A percentile compares a stretch with the other conserved stretches of the same genome.
Conservation (phyloP, 2,797 vertebrate genomes). For the Salarias fasciatus region DNA sequence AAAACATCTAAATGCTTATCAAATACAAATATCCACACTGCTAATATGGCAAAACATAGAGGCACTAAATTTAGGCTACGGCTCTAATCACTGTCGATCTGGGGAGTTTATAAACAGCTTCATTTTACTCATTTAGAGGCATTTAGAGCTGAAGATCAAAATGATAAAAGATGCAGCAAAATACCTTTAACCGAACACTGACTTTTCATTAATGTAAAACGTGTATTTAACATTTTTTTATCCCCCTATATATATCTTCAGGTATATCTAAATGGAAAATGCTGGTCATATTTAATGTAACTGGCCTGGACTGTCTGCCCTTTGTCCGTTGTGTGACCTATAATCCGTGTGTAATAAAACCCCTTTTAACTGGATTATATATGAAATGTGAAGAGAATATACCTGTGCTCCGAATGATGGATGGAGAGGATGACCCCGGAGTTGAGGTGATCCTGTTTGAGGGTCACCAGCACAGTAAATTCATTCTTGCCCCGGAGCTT, state of each 20-base stretch:
- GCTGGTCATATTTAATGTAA: too few species aligned
- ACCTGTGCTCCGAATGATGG: constrained; percentile 95
- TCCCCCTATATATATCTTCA: too few species aligned
- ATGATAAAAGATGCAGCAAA: neutral
- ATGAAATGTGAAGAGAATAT: constrained; percentile 23
- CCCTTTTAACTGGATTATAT: neutral
- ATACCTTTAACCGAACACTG: too few species aligned
- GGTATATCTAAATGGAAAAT: too few species aligned
- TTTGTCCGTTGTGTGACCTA: neutral
- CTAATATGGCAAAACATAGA: constrained; percentile 22
- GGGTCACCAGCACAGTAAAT: constrained; percentile 92
- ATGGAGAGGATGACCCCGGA: constrained; percentile 96
- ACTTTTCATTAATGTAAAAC: too few species aligned
- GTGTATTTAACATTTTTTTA: too few species aligned
- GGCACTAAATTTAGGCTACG: constrained; percentile 31
- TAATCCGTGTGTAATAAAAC: neutral
- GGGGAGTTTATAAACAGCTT: constrained; percentile 11
- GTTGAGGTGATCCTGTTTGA: constrained; percentile 94
- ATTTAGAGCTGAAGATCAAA: neutral
- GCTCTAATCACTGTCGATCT: constrained; percentile 23
- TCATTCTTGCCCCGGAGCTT: constrained; percentile 95
- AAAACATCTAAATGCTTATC: constrained; percentile 53
- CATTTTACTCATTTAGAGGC: neutral
- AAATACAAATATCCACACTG: constrained; percentile 49
- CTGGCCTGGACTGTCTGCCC: too few species aligned